Base-by-base conservation (phyloP, 1,140 invertebrate genomes). In the Meloidogyne exigua region DNA sequence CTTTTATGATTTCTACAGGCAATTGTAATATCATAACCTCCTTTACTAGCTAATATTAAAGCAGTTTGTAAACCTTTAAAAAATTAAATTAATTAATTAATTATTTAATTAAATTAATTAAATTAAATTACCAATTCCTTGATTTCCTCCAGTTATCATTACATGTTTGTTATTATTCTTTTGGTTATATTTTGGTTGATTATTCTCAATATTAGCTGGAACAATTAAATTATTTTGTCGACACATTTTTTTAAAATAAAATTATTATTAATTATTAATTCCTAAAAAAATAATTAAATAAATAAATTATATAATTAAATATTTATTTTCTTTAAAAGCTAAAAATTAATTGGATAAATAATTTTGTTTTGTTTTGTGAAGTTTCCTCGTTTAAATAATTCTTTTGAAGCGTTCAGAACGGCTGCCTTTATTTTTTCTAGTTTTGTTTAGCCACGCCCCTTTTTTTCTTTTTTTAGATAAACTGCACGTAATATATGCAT, bases 21-120 rank as follows among this genome's bases (percentile, higher is more conserved):
- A 71, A 80, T 49, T 18, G 64, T 72, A 2, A 80, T 62, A 67
- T 80, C 80, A 81, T 77, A 80, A 64, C 80, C 76, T 18, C 80
- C 80, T 32, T 79, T 67, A 21, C 68, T 32, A 26, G 80, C 79
- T 28, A 80, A 62, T 62, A 49, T n/a, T 18, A 64, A 65, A 57
- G 66, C 68, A 12, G 80, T 82, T 23, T 26, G 44, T 32, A 82
- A 68, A 57, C 79, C 49, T 57, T n/a, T n/a, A n/a, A n/a, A n/a
- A n/a, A 57, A 7, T n/a, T 32, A 32, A 57, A 57, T 57, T n/a
- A 57, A 57, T 7, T 57, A n/a, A n/a, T n/a, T n/a, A n/a, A n/a
- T n/a, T n/a, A n/a, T 49, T 49, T 49, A 3, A 49, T 18, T 15
- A 49, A 49, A 2, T 49, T 3, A n/a, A 9, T 21, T 9, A n/a